A percentile compares a stretch with the other conserved stretches of the same genome.
phyloP scores from a whole-genome alignment of 1,140 invertebrate species.

The Sitobion miscanthi region DNA sequence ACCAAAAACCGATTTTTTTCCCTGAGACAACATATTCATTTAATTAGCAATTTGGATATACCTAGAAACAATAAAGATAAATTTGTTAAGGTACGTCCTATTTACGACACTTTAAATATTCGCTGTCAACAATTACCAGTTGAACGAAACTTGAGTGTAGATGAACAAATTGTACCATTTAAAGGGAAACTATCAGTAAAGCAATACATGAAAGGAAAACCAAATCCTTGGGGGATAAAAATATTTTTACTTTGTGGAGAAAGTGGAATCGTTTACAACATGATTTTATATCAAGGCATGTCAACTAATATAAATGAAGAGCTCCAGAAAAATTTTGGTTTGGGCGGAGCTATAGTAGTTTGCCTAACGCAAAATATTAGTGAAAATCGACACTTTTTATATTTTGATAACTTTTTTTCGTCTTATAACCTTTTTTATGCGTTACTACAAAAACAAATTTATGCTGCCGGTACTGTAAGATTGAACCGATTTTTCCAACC shows the following conservation, averaged over 20 bases:
- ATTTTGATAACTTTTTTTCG: neutral
- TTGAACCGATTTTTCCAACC: neutral
- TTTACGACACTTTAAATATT: neutral
- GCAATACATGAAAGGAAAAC: neutral
- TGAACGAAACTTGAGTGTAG: neutral
- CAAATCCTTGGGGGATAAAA: neutral
- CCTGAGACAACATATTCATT: neutral
- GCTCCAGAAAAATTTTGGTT: neutral
- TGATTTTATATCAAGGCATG: neutral
- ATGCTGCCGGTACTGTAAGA: neutral
- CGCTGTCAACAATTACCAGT: neutral
- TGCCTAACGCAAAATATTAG: neutral
- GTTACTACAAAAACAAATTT: neutral
- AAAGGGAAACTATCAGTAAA: neutral
- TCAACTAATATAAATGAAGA: neutral
- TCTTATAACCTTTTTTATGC: neutral
- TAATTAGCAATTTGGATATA: neutral
- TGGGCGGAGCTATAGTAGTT: neutral
- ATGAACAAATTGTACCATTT: neutral
- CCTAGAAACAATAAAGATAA: neutral
- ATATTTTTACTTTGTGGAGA: neutral
- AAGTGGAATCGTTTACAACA: neutral
- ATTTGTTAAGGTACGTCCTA: neutral
- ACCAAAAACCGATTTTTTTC: neutral
- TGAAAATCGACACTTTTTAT: neutral